A percentile compares a stretch with the other conserved stretches of the same genome.
Evolutionary conservation across 2,888 invertebrate species (phyloP).

Genomic region (Cerastoderma edule): DNA sequence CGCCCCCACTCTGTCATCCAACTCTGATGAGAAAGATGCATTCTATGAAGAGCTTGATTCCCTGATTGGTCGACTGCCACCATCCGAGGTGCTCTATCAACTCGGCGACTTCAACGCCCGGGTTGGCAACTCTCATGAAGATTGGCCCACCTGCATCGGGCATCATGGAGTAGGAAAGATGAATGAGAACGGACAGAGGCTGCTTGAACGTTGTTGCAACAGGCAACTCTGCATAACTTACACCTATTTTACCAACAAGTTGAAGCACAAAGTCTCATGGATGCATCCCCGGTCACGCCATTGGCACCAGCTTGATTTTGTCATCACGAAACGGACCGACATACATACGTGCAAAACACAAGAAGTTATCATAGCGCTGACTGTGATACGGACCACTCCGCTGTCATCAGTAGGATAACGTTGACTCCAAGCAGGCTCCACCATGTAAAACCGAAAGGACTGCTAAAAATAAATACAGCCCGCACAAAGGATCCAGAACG

Average conservation of each 20-base stretch:
- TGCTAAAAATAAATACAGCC: neutral
- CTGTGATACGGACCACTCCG: conserved; percentile 19
- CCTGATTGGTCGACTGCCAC: neutral
- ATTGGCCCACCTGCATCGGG: conserved; percentile 7
- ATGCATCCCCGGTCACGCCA: conserved; percentile 15
- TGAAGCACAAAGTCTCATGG: conserved; percentile 27
- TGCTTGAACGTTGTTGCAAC: neutral
- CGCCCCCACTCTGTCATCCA: neutral
- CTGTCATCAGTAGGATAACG: neutral
- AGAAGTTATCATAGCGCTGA: conserved; percentile 18
- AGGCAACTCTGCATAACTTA: conserved; percentile 22
- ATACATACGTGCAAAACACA: neutral
- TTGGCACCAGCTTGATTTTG: conserved; percentile 28
- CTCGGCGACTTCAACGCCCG: conserved; percentile 20
- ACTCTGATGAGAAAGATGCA: neutral
- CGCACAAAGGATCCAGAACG: neutral
- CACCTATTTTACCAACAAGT: conserved; percentile 19
- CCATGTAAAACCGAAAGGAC: neutral
- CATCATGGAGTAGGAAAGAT: conserved; percentile 2
- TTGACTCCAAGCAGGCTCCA: conserved; percentile 5
- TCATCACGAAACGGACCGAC: neutral
- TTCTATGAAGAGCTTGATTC: conserved; percentile 2
- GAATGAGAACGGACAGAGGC: conserved; percentile 14
- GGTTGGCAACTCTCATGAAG: conserved; percentile 3
- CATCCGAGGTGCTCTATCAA: neutral